Conservation (phyloP, 2,113 vertebrate genomes). For the Mormoops blainvillei region DNA sequence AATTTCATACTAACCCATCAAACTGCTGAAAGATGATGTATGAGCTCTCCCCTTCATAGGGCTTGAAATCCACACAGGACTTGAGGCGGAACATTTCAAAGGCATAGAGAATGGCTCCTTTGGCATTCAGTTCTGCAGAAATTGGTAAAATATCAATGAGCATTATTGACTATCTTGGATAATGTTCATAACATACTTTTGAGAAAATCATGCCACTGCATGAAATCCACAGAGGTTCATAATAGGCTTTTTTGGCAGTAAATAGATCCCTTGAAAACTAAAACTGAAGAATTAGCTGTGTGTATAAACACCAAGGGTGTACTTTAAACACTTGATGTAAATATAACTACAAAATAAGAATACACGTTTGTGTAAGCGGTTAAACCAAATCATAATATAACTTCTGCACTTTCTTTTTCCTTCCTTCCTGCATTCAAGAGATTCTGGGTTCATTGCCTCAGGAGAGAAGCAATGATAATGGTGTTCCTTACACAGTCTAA, state of each 20-base stretch:
- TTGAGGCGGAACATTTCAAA: constrained; percentile 95
- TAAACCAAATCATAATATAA: background rate
- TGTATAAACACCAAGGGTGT: background rate
- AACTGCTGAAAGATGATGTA: constrained; percentile 88
- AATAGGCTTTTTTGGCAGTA: background rate
- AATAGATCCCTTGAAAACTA: background rate
- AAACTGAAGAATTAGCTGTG: background rate
- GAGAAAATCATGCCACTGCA: background rate
- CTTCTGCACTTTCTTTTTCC: background rate
- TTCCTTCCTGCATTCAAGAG: background rate
- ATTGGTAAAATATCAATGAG: background rate
- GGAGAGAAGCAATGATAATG: background rate
- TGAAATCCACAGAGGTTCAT: background rate
- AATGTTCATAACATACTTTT: background rate
- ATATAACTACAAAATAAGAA: background rate
- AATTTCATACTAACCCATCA: constrained; percentile 79
- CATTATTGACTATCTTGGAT: background rate
- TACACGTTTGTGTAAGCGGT: background rate
- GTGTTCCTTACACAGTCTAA: background rate
- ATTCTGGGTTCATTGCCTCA: background rate
- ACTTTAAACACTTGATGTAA: background rate
- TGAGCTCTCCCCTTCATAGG: constrained; percentile 89
- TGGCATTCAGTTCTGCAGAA: constrained; percentile 84
- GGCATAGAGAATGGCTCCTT: constrained; percentile 88
- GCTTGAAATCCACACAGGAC: constrained; percentile 94